Conservation (phyloP, 2,797 vertebrate species). For the Alauda arvensis region DNA sequence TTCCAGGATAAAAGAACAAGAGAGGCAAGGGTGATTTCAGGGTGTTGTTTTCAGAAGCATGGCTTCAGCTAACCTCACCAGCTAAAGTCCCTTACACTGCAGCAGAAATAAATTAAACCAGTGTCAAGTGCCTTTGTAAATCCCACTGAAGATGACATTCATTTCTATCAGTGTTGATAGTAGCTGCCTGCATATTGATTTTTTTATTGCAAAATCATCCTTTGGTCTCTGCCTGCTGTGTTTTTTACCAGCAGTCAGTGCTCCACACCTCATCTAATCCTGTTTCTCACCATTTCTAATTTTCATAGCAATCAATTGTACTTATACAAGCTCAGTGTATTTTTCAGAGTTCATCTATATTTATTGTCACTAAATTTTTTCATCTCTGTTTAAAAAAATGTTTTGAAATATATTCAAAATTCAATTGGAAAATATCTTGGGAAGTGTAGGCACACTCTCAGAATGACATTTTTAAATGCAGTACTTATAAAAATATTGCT, state of each 20-base stretch:
- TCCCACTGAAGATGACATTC: neutral
- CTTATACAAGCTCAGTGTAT: neutral
- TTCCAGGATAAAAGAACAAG: neutral
- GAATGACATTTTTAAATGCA: slow-evolving; percentile 4
- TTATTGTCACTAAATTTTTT: neutral
- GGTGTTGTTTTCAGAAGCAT: neutral
- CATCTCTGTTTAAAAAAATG: neutral
- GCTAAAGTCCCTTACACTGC: neutral
- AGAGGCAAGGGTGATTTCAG: slow-evolving; percentile 1
- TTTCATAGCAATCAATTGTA: neutral
- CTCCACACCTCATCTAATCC: neutral
- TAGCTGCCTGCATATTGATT: neutral
- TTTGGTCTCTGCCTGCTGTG: neutral
- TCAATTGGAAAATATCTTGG: neutral
- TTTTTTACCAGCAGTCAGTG: neutral
- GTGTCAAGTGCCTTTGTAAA: neutral
- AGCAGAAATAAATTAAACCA: neutral
- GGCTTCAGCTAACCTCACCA: neutral
- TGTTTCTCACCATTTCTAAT: neutral
- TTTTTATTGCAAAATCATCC: neutral
- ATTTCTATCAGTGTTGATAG: neutral
- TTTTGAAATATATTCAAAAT: neutral
- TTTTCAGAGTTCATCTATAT: slow-evolving; percentile 2
- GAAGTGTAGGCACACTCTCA: neutral
- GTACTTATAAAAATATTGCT: neutral